Conservation (phyloP, 2,888 invertebrate species). For the Lepidochrysops patricia region DNA sequence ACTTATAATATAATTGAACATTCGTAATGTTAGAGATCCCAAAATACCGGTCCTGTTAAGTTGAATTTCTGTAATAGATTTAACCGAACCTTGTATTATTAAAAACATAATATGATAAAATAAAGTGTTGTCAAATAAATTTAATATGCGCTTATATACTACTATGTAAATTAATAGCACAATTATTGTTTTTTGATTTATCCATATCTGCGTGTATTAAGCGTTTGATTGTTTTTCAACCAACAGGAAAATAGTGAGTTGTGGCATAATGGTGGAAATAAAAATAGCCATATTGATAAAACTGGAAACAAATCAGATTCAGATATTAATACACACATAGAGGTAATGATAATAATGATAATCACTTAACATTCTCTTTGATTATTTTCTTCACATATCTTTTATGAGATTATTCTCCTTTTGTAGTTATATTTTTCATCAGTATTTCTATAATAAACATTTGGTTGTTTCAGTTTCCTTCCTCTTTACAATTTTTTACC, state of each 20-base stretch:
- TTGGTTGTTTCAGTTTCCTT: too few species aligned
- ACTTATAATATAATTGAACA: too few species aligned
- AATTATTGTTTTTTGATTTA: background rate
- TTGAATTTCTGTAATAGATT: too few species aligned
- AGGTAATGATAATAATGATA: background rate
- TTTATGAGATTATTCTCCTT: background rate
- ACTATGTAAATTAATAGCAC: too few species aligned
- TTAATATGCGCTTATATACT: too few species aligned
- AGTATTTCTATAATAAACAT: background rate
- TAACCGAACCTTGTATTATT: too few species aligned
- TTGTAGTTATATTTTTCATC: conserved; percentile 12
- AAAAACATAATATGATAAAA: too few species aligned
- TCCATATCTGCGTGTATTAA: background rate
- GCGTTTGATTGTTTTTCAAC: background rate
- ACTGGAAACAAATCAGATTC: background rate
- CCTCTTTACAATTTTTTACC: too few species aligned
- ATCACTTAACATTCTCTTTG: background rate
- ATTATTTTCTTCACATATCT: background rate
- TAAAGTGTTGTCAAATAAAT: too few species aligned
- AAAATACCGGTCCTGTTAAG: too few species aligned
- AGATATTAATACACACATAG: background rate
- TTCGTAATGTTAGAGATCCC: too few species aligned
- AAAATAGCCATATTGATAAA: background rate
- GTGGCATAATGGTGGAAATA: background rate
- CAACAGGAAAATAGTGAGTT: background rate